Base-by-base conservation (phyloP, 2,797 vertebrate genomes). In the Yasuhikotakia modesta region DNA sequence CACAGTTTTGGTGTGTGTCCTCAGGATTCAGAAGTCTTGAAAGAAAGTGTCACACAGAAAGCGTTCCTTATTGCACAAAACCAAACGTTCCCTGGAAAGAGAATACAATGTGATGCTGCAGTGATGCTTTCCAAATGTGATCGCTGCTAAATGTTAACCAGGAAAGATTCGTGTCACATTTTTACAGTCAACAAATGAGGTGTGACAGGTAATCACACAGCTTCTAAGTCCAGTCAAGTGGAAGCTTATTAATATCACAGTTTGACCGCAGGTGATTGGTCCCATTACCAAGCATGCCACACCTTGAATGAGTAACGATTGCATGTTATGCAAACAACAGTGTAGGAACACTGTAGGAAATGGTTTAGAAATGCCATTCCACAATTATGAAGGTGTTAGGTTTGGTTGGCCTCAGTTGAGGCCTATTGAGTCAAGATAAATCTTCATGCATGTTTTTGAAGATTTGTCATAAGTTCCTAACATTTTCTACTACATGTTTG, bases 171-270 rank as follows among this genome's bases (percentile, higher is more conserved):
- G 74, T 83, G 63, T 73, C 45, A 19, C 68, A 16, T 82, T 85
- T 84, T 73, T 72, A 85, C 83, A 73, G 72, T 57, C 82, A 63
- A 82, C 71, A 78, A 82, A 88, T 85, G 39, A 83, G 83, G 76
- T 76, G 58, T 76, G 80, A 73, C 85, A 85, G 85, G 70, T 84
- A 84, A 87, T 87, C 79, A 73, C 48, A 30, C 73, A 58, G 79
- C 64, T 63, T 71, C 68, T 48, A 74, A 77, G 60, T 73, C 68
- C 79, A 83, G 80, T 79, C 46, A 53, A 57, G 78, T 46, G 16
- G 52, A 70, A 32, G 77, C 82, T 80, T 79, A 82, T 83, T 80
- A 79, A 84, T 76, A 70, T 76, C 80, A 67, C 78, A 70, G 80
- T 80, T 79, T 83, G 82, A 82, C 78, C 80, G 82, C 78, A 80